Conservation (phyloP, 2,113 vertebrate genomes). For the Thalassarche chlororhynchos region DNA sequence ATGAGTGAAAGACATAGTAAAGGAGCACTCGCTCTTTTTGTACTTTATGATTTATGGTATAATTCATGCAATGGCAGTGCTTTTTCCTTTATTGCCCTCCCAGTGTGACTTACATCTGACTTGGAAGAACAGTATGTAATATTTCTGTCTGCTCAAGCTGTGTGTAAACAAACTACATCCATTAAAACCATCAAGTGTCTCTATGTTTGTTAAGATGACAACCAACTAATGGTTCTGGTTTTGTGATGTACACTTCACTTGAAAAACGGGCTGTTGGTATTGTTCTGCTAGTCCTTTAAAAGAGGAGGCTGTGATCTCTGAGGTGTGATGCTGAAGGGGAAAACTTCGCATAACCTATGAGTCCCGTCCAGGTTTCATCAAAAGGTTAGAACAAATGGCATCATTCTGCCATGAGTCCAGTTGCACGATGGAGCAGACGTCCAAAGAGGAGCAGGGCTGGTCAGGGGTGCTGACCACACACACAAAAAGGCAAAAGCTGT, state of each 20-base stretch:
- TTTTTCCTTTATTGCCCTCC: neutral
- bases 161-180: neutral
- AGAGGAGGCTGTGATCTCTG: neutral
- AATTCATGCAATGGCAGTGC: neutral
- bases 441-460: neutral
- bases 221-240: neutral
- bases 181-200: neutral
- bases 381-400: neutral
- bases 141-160: neutral
- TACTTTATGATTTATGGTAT: neutral
- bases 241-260: neutral
- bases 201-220: neutral
- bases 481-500: neutral
- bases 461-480: neutral
- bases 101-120: neutral
- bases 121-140: neutral
- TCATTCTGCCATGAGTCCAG: neutral
- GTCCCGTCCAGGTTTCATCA: neutral
- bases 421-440: neutral
- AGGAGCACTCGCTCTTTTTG: neutral
- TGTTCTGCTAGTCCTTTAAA: neutral
- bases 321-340: neutral
- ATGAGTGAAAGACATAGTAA: neutral
- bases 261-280: neutral
- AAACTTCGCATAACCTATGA: neutral